Conservation (phyloP, 2,113 vertebrate genomes). For the Aegithalos caudatus region DNA sequence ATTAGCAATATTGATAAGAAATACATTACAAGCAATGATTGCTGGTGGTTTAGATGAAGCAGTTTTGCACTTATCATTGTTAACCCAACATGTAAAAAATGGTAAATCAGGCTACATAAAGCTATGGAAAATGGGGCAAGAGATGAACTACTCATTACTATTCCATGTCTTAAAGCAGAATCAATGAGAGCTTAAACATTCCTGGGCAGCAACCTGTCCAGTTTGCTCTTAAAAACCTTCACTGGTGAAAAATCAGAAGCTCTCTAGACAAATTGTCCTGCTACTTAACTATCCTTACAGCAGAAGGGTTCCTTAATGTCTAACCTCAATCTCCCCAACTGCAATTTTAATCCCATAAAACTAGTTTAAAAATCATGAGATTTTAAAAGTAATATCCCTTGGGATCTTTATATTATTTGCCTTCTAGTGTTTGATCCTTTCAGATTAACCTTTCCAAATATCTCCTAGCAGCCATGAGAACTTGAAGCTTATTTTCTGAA, state of each 20-base stretch:
- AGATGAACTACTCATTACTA: neutral
- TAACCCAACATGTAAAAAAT: neutral
- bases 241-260: neutral
- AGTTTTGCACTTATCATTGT: neutral
- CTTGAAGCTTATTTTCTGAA: neutral
- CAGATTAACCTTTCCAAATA: slow-evolving; percentile 56
- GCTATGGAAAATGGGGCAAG: neutral
- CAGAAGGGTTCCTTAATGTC: neutral
- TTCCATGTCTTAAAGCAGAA: neutral
- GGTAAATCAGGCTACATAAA: neutral
- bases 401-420: slow-evolving; percentile 26
- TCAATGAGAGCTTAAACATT: neutral
- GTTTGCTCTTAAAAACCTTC: neutral
- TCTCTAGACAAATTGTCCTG: neutral
- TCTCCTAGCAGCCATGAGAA: slow-evolving; percentile 17
- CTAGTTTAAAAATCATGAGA: slow-evolving; percentile 36
- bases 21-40: neutral
- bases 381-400: slow-evolving; percentile 31
- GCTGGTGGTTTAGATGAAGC: neutral
- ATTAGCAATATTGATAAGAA: neutral
- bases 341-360: slow-evolving; percentile 38
- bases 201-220: neutral
- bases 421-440: slow-evolving; percentile 34
- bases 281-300: neutral
- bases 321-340: neutral